Percentiles rank a stretch among this genome's conserved stretches.
Evolutionary conservation across 2,888 invertebrate genomes (phyloP).

Genomic region (Panzeria rudis): DNA sequence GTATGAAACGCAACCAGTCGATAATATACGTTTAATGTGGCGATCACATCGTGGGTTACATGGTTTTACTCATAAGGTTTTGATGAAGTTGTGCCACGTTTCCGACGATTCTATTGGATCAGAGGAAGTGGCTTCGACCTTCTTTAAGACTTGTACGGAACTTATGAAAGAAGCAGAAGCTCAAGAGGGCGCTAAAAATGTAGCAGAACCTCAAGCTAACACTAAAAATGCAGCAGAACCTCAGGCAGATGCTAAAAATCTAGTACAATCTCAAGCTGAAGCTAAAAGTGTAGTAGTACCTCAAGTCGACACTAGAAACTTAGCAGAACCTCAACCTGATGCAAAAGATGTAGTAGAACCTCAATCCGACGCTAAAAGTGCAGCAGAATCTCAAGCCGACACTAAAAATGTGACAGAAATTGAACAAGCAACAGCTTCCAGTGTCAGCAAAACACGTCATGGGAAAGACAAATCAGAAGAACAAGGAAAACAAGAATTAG

Average conservation of each 20-base stretch:
- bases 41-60: slow-evolving; percentile 74
- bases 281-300: too few relatives aligned
- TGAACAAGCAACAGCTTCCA: background rate
- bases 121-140: slow-evolving; percentile 58
- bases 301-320: too few relatives aligned
- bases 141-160: slow-evolving; percentile 75
- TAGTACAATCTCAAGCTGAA: too few relatives aligned
- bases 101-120: slow-evolving; percentile 73
- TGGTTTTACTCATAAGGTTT: slow-evolving; percentile 76
- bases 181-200: background rate
- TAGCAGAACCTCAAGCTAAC: background rate
- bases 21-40: slow-evolving; percentile 77
- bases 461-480: background rate
- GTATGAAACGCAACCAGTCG: slow-evolving; percentile 77
- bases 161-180: slow-evolving; percentile 66
- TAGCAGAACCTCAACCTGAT: too few relatives aligned
- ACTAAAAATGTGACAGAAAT: background rate
- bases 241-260: background rate
- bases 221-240: background rate
- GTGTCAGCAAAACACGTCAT: background rate
- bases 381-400: background rate
- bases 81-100: slow-evolving; percentile 79
- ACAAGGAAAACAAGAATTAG: background rate
- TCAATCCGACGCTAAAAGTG: slow-evolving; percentile 2
- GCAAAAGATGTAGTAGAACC: background rate